These are phyloP conservation scores for Malacosoma neustria DNA, from an alignment of 2,888 invertebrate genomes.

Conservation along the genomic window DNA sequence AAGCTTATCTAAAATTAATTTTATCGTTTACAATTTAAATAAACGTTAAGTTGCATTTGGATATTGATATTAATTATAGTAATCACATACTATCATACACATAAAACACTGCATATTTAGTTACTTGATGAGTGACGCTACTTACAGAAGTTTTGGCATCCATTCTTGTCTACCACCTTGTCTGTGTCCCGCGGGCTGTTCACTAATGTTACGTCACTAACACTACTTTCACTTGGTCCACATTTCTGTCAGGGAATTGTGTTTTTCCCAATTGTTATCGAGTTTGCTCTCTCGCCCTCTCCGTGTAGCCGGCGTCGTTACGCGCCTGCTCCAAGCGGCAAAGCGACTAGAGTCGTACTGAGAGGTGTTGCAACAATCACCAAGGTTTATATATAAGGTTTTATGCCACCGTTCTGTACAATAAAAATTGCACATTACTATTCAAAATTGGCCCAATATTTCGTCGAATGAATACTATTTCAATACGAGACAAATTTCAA, in stretches of 20 bases:
- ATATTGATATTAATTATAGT: too few species aligned
- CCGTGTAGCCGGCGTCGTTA: constrained; percentile 65
- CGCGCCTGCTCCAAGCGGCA: constrained; percentile 72
- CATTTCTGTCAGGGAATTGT: constrained; percentile 48
- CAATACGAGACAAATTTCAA: too few species aligned
- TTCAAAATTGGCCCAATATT: constrained; percentile 11
- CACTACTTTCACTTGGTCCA: constrained; percentile 69
- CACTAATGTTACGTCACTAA: constrained; percentile 64
- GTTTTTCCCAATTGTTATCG: constrained; percentile 34
- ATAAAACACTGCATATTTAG: too few species aligned
- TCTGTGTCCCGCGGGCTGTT: constrained; percentile 32
- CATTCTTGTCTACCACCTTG: constrained; percentile 49
- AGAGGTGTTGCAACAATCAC: constrained; percentile 65
- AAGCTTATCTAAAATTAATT: too few species aligned
- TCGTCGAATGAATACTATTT: too few species aligned
- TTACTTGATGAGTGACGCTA: constrained; percentile 28
- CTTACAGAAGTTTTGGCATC: constrained; percentile 66
- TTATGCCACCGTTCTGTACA: constrained; percentile 39
- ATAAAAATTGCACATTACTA: constrained; percentile 25
- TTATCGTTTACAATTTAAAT: too few species aligned
- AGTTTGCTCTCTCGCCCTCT: constrained; percentile 71
- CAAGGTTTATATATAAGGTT: constrained; percentile 70
- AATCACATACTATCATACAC: too few species aligned
- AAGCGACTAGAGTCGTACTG: constrained; percentile 76
- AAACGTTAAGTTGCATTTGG: too few species aligned